Evolutionary conservation across 2,113 vertebrate species (phyloP).

Genomic region (Speoplatyrhinus poulsoni): DNA sequence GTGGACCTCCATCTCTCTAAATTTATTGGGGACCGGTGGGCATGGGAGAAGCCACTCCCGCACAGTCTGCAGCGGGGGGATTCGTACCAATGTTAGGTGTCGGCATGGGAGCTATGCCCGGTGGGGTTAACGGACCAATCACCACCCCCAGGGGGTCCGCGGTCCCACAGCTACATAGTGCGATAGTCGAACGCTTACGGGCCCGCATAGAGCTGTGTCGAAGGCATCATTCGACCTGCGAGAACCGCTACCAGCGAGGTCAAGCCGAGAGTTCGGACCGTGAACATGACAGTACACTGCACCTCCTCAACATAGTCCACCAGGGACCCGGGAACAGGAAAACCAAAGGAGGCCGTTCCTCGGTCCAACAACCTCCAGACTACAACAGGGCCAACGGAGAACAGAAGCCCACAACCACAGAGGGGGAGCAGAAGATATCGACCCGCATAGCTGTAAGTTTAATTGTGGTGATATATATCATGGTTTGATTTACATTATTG

Average conservation of each 20-base stretch:
- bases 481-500: background rate
- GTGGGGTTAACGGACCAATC: conserved; percentile 65
- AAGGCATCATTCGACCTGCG: conserved; percentile 92
- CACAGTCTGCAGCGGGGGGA: conserved; percentile 80
- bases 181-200: conserved; percentile 92
- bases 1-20: conserved; percentile 48
- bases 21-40: conserved; percentile 44
- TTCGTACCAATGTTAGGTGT: conserved; percentile 77
- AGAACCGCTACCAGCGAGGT: conserved; percentile 88
- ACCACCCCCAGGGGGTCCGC: conserved; percentile 79
- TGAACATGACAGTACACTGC: conserved; percentile 88
- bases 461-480: background rate
- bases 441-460: conserved; percentile 91
- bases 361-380: conserved; percentile 71
- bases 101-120: conserved; percentile 77
- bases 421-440: conserved; percentile 83
- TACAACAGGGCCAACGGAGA: conserved; percentile 80
- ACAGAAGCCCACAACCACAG: conserved; percentile 59
- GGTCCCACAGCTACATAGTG: conserved; percentile 87
- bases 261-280: conserved; percentile 87
- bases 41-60: conserved; percentile 92
- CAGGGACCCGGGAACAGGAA: conserved; percentile 85
- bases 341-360: conserved; percentile 78
- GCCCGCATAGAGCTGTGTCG: conserved; percentile 92
- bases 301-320: conserved; percentile 89